phyloP scores from a whole-genome alignment of 1,140 invertebrate species.

The Ditylenchus dipsaci region DNA sequence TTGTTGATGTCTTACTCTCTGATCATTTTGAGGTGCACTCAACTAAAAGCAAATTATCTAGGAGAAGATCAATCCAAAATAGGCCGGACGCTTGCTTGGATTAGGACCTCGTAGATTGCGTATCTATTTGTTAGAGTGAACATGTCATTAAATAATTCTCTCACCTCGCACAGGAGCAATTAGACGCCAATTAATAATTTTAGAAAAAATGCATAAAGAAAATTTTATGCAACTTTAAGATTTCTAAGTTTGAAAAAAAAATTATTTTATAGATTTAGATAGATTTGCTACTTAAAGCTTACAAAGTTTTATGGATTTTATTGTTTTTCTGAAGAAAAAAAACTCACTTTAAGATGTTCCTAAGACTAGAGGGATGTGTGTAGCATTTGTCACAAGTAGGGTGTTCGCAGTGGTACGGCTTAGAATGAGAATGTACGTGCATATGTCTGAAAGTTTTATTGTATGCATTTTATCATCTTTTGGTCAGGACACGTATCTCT shows the following conservation, averaged over 20 bases:
- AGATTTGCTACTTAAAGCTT: too few species aligned
- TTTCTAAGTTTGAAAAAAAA: too few species aligned
- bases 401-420: constrained; percentile 18
- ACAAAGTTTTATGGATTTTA: too few species aligned
- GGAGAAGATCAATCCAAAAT: neutral
- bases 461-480: neutral
- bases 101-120: neutral
- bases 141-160: neutral
- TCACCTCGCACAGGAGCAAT: too few species aligned
- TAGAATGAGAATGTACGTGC: constrained; percentile 24
- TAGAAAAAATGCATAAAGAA: too few species aligned
- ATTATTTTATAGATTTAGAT: too few species aligned
- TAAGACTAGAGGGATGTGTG: constrained; percentile 24
- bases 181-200: too few species aligned
- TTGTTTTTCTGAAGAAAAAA: neutral
- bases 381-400: constrained; percentile 24
- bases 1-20: neutral
- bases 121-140: neutral
- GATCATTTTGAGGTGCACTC: too few species aligned
- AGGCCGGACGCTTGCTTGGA: neutral
- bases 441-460: constrained; percentile 10
- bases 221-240: too few species aligned
- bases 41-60: too few species aligned
- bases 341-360: constrained; percentile 26
- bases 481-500: neutral